A percentile compares a stretch with the other conserved stretches of the same genome.
phyloP scores from a whole-genome alignment of 2,113 vertebrate genomes.

The Vidua macroura region DNA sequence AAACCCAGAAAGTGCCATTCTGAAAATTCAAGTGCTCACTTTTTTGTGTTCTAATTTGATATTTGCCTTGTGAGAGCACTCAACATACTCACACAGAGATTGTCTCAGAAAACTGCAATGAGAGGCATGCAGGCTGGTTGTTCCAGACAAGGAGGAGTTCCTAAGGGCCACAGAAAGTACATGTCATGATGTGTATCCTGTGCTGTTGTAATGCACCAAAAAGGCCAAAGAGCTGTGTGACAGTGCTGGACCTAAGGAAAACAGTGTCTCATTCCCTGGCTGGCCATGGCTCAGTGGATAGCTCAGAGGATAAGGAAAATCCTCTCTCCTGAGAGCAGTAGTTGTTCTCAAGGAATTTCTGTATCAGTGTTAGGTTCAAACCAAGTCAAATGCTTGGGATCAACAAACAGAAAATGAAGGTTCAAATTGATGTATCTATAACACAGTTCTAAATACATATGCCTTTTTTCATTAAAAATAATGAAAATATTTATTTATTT shows the following conservation, averaged over 20 bases:
- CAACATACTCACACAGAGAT: neutral
- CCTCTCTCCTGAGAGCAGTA: neutral
- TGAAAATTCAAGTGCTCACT: conserved; percentile 41
- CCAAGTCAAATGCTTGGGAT: neutral
- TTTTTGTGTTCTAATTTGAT: conserved; percentile 56
- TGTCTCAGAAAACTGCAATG: neutral
- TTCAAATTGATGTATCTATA: fast-evolving
- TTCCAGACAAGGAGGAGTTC: neutral
- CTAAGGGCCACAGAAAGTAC: neutral
- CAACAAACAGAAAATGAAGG: neutral
- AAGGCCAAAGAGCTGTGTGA: neutral
- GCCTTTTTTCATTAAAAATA: neutral
- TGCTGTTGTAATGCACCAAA: neutral
- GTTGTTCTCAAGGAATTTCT: neutral
- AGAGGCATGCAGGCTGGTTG: neutral
- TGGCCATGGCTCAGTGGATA: neutral
- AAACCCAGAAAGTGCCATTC: conserved; percentile 38
- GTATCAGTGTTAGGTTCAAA: neutral
- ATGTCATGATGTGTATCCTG: neutral
- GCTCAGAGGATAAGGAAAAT: neutral
- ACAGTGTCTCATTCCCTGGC: neutral
- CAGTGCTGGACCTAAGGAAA: neutral
- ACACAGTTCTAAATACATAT: neutral
- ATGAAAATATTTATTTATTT: neutral
- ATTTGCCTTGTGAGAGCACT: conserved; percentile 50